These are phyloP conservation scores for Haemorhous mexicanus DNA, from an alignment of 2,113 vertebrate species.

Conservation along the genomic window DNA sequence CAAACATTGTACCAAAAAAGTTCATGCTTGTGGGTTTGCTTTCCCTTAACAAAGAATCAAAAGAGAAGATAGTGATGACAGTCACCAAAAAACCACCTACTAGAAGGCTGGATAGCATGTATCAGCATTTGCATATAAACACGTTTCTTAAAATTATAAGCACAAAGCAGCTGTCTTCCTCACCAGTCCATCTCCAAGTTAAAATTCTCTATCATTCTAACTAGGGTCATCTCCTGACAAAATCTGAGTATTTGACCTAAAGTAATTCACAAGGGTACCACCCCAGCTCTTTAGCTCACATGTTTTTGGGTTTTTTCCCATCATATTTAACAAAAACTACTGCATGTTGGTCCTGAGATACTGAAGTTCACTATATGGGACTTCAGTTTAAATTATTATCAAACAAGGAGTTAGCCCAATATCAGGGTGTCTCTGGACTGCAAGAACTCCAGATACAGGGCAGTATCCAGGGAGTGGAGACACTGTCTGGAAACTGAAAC, in stretches of 20 bases:
- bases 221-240: background rate
- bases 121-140: background rate
- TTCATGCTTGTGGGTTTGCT: conserved; percentile 38
- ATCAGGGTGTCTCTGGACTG: background rate
- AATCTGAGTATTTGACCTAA: background rate
- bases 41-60: conserved; percentile 22
- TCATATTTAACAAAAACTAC: background rate
- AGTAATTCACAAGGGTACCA: background rate
- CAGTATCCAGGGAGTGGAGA: background rate
- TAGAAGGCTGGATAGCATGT: background rate
- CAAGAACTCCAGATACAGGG: background rate
- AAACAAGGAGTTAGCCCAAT: background rate
- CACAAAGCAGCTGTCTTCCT: background rate
- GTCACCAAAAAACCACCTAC: conserved; percentile 25
- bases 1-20: conserved; percentile 26
- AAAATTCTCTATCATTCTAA: background rate
- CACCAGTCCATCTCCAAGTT: background rate
- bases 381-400: background rate
- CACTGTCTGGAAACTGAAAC: background rate
- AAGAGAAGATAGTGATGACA: conserved; percentile 44
- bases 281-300: background rate
- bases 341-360: background rate
- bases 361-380: background rate
- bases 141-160: background rate
- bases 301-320: rapidly evolving